These are phyloP conservation scores for Cuculus canorus DNA, from an alignment of 2,797 vertebrate species.

Conservation along the genomic window DNA sequence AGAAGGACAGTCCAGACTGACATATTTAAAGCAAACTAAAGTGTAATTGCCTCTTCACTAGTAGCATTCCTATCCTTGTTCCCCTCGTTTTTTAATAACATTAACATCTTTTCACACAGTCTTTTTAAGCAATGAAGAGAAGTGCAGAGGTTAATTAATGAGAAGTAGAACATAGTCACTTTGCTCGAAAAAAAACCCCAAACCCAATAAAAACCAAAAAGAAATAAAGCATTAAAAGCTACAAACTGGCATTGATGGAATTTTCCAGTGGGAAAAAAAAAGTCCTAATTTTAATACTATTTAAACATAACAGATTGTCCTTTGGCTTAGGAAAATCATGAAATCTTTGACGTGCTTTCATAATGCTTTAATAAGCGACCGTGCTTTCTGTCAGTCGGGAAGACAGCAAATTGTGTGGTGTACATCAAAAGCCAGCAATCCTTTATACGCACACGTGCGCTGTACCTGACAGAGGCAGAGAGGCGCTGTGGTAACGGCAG, in stretches of 20 bases:
- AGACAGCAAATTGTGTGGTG: background rate
- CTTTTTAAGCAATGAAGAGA: slow-evolving; percentile 21
- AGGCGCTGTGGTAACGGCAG: background rate
- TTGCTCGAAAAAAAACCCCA: background rate
- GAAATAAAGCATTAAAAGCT: background rate
- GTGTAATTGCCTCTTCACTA: background rate
- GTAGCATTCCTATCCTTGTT: background rate
- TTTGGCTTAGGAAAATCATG: background rate
- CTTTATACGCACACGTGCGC: rapidly evolving
- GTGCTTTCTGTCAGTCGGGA: background rate
- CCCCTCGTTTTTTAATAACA: background rate
- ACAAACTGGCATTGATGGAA: background rate
- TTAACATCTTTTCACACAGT: background rate
- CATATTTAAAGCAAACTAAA: background rate
- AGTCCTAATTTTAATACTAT: background rate
- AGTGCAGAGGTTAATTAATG: slow-evolving; percentile 45
- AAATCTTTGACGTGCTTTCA: background rate
- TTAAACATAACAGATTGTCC: background rate
- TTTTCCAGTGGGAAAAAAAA: background rate
- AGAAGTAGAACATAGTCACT: background rate
- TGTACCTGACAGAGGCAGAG: background rate
- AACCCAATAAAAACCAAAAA: too few relatives aligned
- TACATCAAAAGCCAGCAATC: background rate
- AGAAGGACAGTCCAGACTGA: background rate
- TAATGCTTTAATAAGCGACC: background rate